These are phyloP conservation scores for roundworm (Caenorhabditis elegans) DNA, from an alignment of 1,140 invertebrate genomes.

Conservation along the genomic window WBcel235 BX284604.4:12298501-12299000, in stretches of 20 bases:
- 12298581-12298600: no score
- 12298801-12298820: no score
- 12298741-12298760: not conserved
- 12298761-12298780: not conserved
- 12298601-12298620: no score
- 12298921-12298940: not conserved
- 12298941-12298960: not conserved
- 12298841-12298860: not conserved
- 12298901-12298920: not conserved
- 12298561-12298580: no score
- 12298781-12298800: no score
- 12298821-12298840: constrained; percentile 9
- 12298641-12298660: not conserved
- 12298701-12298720: constrained; percentile 3
- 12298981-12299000: not conserved
- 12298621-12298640: no score
- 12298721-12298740: not conserved
- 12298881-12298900: not conserved
- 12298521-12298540: no score
- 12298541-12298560: no score
- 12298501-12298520: no score
- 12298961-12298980: not conserved
- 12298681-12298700: not conserved
- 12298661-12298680: not conserved
- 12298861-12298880: not conserved